phyloP scores from a whole-genome alignment of 2,888 invertebrate genomes.

The Neuroscelio doddi region DNA sequence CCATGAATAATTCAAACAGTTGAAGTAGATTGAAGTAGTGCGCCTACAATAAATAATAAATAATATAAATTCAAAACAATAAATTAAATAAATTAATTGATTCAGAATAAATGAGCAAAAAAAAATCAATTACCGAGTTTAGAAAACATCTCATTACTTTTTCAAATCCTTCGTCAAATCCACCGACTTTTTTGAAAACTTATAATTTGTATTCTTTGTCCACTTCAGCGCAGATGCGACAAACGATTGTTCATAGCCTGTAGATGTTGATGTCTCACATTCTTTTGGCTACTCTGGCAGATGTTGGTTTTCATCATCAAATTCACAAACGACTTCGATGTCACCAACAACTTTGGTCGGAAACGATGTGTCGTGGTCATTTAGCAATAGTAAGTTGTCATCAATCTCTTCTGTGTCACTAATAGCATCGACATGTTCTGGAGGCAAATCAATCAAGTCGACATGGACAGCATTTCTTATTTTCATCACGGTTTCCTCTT shows the following conservation, averaged over 20 bases:
- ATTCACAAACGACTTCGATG: not conserved
- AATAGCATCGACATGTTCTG: not conserved
- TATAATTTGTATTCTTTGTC: not conserved
- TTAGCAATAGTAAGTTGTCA: not conserved
- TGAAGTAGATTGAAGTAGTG: not conserved
- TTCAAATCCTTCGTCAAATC: not conserved
- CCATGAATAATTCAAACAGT: not conserved
- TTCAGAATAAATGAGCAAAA: too few species aligned
- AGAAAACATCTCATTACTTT: not conserved
- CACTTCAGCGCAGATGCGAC: not conserved
- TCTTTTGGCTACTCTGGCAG: not conserved
- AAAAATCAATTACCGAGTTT: not conserved
- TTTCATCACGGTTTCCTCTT: not conserved
- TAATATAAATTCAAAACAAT: not conserved
- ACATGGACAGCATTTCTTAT: not conserved
- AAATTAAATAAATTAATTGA: not conserved
- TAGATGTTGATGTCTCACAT: too few species aligned
- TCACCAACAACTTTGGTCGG: not conserved
- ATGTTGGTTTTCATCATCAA: not conserved
- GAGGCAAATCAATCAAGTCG: not conserved
- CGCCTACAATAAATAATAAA: not conserved
- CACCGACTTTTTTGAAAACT: not conserved
- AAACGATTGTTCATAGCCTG: not conserved
- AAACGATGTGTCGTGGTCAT: not conserved
- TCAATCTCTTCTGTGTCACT: not conserved